Base-by-base conservation (phyloP, 2,113 vertebrate species). In the Enhydra lutris region DNA sequence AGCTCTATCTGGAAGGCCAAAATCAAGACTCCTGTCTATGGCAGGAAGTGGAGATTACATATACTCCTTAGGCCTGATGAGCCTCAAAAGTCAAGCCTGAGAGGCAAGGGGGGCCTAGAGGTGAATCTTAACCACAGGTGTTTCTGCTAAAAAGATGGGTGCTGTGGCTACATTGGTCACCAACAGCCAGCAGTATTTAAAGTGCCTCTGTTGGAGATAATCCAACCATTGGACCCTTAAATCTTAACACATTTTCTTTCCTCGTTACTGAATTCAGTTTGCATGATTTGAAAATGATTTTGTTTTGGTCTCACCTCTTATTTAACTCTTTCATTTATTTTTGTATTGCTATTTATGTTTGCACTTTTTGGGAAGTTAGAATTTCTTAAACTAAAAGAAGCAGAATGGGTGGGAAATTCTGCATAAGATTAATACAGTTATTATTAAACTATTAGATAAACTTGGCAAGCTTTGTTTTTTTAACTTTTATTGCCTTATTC, bases 401-500 rank as follows among this genome's bases (percentile, higher is more conserved):
- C 47, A 89, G 67, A 61, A 26, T 95, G 59, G 36, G 10, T 95
- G 52, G 93, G 50, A 91, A 97, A 95, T 95, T 97, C 95, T 98
- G 50, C 50, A 15, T 52, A 52, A 52, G 14, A 89, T 90, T 87
- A 87, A 81, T 95, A 55, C 39, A 91, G 42, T 94, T 97, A 8
- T 11, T 97, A 92, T 93, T 63, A 89, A 91, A 89, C 95, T 83
- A 91, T 97, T 96, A 95, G 69, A 20, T 88, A 20, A 39, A 96
- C 69, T 97, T 50, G 63, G 84, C 93, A 96, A 93, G 91, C 93
- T 96, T 97, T 94, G 95, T 31, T 96, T 96, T 45, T 50, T 82
- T 89, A 34, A 98, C 34, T 0, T 97, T 94, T 90, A 96, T 94
- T 98, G 95, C 97, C 95, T 98, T 98, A 91, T 0, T 98, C 98